Percentiles rank a stretch among this genome's conserved stretches.
Evolutionary conservation across 2,797 vertebrate species (phyloP).

Genomic region (Tenualosa ilisha): DNA sequence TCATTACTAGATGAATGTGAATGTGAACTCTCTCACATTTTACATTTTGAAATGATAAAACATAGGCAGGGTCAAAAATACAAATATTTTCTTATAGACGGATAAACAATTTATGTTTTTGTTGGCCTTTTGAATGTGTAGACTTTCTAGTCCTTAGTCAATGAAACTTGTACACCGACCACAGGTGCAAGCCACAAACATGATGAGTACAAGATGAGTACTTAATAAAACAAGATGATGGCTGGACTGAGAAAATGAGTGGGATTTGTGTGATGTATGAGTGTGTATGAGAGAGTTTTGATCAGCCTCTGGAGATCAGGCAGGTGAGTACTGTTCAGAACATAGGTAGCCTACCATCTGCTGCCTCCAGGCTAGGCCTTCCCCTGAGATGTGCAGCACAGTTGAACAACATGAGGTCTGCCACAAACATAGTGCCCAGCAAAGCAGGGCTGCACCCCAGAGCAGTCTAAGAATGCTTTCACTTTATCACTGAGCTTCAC

Average conservation of each 20-base stretch:
- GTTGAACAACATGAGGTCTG: constrained; percentile 18
- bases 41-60: too few relatives aligned
- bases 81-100: too few relatives aligned
- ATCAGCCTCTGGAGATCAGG: background rate
- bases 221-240: background rate
- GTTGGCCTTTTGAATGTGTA: too few relatives aligned
- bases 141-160: background rate
- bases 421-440: background rate
- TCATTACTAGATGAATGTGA: background rate
- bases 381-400: constrained; percentile 27
- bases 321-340: constrained; percentile 35
- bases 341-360: constrained; percentile 36
- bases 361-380: constrained; percentile 34
- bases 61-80: too few relatives aligned
- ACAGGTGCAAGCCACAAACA: background rate
- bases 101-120: too few relatives aligned
- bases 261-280: background rate
- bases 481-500: background rate
- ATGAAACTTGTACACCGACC: background rate
- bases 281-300: background rate
- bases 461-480: background rate
- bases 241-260: background rate
- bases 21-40: too few relatives aligned
- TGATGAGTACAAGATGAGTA: background rate
- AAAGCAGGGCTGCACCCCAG: background rate